These are phyloP conservation scores for Ciconia nigra DNA, from an alignment of 2,797 vertebrate genomes.

Conservation along the genomic window DNA sequence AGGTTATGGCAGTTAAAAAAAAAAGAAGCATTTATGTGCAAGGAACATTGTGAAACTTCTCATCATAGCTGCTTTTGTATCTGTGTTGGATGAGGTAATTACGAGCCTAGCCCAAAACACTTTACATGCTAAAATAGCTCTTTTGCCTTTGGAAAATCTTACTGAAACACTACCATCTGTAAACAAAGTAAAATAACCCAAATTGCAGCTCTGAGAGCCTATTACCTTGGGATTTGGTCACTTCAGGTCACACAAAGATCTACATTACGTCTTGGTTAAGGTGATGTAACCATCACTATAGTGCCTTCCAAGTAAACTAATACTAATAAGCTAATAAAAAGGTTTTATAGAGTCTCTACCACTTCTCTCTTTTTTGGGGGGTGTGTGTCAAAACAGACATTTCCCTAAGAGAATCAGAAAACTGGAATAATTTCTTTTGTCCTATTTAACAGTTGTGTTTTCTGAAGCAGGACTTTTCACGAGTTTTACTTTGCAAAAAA, in stretches of 20 bases:
- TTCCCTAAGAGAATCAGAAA: background rate
- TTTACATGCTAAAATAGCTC: constrained; percentile 47
- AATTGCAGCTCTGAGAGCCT: constrained; percentile 34
- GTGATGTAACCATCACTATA: background rate
- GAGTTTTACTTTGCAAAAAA: background rate
- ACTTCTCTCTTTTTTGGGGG: background rate
- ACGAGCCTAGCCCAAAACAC: background rate
- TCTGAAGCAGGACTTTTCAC: background rate
- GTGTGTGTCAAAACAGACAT: background rate
- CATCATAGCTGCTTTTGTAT: constrained; percentile 57
- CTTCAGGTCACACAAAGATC: constrained; percentile 21
- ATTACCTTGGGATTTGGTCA: constrained; percentile 46
- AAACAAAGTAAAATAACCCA: constrained; percentile 49
- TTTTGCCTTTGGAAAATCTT: constrained; percentile 58
- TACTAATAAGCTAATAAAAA: constrained; percentile 2
- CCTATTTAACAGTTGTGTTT: background rate
- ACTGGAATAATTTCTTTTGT: background rate
- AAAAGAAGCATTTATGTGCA: background rate
- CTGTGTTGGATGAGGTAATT: constrained; percentile 60
- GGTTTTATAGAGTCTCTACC: background rate
- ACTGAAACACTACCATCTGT: constrained; percentile 50
- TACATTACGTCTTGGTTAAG: background rate
- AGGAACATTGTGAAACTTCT: constrained; percentile 34
- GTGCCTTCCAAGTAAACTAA: constrained; percentile 17
- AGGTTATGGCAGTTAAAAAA: background rate